Percentiles rank a stretch among this genome's conserved stretches.
Conservation (phyloP, 2,888 invertebrate species). For the Mellilla xanthometata region DNA sequence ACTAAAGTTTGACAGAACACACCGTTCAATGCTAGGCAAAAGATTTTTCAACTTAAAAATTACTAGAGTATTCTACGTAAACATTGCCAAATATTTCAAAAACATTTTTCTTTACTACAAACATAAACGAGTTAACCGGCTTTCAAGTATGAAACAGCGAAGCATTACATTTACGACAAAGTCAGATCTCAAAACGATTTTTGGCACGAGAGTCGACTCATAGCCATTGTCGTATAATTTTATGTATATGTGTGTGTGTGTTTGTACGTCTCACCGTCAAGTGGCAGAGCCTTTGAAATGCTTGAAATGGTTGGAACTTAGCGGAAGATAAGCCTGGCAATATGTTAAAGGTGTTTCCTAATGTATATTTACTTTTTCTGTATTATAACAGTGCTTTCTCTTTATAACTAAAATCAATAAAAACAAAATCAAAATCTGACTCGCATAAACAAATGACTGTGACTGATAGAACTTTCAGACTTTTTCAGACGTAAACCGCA, state of each 20-base stretch:
- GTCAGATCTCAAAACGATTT: constrained; percentile 27
- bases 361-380: no score
- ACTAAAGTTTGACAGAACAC: no score
- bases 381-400: no score
- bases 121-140: constrained; percentile 21
- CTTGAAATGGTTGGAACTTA: constrained; percentile 11
- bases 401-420: no score
- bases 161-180: constrained; percentile 24
- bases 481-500: no score
- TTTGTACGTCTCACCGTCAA: constrained; percentile 21
- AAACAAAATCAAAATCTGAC: no score
- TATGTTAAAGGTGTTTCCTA: not conserved
- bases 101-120: constrained; percentile 16
- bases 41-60: no score
- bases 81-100: not conserved
- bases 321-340: not conserved
- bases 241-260: constrained; percentile 21
- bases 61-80: not conserved
- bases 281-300: constrained; percentile 11
- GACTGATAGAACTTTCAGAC: no score
- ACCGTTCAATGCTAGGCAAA: no score
- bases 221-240: constrained; percentile 28
- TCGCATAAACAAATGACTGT: no score
- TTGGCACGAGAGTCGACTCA: constrained; percentile 28
- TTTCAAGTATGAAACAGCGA: constrained; percentile 26